Conservation (phyloP, 2,113 vertebrate species). For the Turdus rufiventris region DNA sequence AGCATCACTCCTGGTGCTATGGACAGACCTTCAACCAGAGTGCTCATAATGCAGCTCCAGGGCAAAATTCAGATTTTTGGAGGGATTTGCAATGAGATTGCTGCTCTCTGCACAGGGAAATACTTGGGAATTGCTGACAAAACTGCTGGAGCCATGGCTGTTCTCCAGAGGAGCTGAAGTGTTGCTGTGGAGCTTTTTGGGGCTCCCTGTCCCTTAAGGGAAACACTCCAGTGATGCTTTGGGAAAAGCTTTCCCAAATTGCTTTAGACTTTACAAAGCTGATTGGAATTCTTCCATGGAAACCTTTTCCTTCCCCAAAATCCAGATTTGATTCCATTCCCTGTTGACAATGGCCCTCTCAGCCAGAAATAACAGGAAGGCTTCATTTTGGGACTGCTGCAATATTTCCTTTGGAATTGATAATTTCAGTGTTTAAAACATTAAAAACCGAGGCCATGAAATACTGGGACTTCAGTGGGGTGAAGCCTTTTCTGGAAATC, state of each 20-base stretch:
- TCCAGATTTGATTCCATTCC: slow-evolving; percentile 10
- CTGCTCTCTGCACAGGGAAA: background rate
- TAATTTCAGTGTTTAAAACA: background rate
- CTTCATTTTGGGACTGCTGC: background rate
- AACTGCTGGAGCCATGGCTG: background rate
- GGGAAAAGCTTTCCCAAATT: background rate
- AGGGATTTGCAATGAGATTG: background rate
- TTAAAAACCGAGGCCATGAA: background rate
- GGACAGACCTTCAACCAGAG: background rate
- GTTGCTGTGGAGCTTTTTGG: background rate
- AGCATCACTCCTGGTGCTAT: background rate
- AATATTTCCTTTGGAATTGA: background rate
- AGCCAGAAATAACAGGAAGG: background rate
- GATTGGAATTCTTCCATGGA: slow-evolving; percentile 1
- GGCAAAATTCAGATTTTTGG: background rate
- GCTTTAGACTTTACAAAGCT: background rate
- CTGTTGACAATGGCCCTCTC: background rate
- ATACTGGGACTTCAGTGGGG: background rate
- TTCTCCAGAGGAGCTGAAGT: background rate
- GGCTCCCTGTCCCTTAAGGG: background rate
- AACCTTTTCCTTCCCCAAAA: background rate
- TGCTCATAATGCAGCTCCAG: background rate
- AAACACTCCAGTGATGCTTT: background rate
- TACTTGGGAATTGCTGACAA: background rate
- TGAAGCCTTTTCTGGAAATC: background rate